Evolutionary conservation across 92 coral and sea anemone genomes (phyloP), one percentile per base, ranked within the genome.

Genomic region (Montipora capitata): DNA sequence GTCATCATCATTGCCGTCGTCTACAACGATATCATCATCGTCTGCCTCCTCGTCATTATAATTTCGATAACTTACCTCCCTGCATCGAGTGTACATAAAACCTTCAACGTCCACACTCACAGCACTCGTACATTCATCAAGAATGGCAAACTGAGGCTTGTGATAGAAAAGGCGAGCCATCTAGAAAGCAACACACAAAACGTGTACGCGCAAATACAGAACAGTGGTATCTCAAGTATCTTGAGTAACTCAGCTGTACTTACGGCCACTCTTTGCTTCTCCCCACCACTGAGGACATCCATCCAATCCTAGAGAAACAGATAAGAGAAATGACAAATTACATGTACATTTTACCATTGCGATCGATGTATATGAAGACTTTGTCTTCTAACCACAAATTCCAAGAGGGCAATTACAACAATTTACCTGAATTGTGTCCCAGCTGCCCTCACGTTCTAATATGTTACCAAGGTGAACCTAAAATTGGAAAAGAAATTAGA

Each of bases 281-380:
- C 99, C 58, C 99, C 99, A 43, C 99, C 99, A 75, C 99, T 97
- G 0, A 97, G 95, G 43, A 97, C 99, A 83, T 97, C 99, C 99
- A 97, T 97, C 99, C 99, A 97, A 81, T 97, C 99, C 99, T 97
- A 79, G 0, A 59, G 35, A 35, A 88, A 49, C 11, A 42, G 70
- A 38, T 18, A 62, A 14, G 70, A 27, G 62, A 74, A 35, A 72
- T 43, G 54, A 18, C 10, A 48, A 48, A 48, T 48, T 48, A 5
- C 52, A 5, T 5, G 10, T 48, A 48, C 2, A 48, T 48, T 9
- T 48, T 48, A 48, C 52, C 6, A 5, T 48, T 48, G 6, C 10
- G 52, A 48, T 48, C 52, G 10, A 48, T 48, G 52, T 48, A 5
- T 10, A 48, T 48, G 52, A 48, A 48, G 35, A 27, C 35, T 27